A percentile compares a stretch with the other conserved stretches of the same genome.
These are phyloP conservation scores for Trigoniulus corallinus DNA, from an alignment of 1,140 invertebrate species.

Conservation along the genomic window DNA sequence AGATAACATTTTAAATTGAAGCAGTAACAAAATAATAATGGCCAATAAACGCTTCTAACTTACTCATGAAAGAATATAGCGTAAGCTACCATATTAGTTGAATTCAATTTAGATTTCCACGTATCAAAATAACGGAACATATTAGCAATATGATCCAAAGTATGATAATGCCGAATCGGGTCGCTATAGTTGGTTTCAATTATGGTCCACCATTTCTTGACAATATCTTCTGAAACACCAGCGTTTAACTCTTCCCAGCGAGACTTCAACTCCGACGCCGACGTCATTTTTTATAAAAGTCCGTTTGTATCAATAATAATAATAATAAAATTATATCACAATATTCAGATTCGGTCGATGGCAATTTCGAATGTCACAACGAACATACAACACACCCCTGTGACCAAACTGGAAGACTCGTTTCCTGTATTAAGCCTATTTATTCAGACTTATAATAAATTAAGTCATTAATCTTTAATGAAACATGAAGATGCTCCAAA, in stretches of 20 bases:
- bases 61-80: constrained; percentile 39
- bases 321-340: too few relatives aligned
- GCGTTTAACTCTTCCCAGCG: constrained; percentile 3
- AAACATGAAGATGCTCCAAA: too few relatives aligned
- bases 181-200: constrained; percentile 18
- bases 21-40: too few relatives aligned
- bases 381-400: too few relatives aligned
- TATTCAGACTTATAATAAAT: too few relatives aligned
- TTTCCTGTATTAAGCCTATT: too few relatives aligned
- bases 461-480: too few relatives aligned
- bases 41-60: too few relatives aligned
- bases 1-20: neutral
- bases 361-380: too few relatives aligned
- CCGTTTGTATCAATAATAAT: too few relatives aligned
- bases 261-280: neutral
- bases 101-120: constrained; percentile 28
- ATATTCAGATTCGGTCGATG: too few relatives aligned
- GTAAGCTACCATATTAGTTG: constrained; percentile 29
- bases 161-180: constrained; percentile 26
- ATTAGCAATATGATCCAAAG: constrained; percentile 28
- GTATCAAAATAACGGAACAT: constrained; percentile 31
- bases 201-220: constrained; percentile 21
- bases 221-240: constrained; percentile 5
- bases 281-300: neutral
- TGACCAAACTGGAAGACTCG: too few relatives aligned